Percentiles rank a stretch among this genome's conserved stretches.
phyloP scores from a whole-genome alignment of 2,888 invertebrate species.

The Cantharis rustica region DNA sequence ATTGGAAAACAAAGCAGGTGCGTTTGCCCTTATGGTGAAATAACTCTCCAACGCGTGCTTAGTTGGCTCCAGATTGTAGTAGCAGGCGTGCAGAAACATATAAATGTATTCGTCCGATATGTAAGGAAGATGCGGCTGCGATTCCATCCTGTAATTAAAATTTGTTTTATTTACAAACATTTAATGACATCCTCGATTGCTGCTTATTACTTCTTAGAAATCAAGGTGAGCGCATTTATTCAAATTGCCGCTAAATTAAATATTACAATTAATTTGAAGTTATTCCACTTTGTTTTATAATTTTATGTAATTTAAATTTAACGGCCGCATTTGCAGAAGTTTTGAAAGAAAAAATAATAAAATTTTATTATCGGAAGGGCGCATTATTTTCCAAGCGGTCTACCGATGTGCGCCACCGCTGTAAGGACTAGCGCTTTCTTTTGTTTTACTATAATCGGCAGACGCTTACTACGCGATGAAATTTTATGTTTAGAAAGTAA shows the following conservation, averaged over 20 bases:
- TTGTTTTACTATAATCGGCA: not conserved
- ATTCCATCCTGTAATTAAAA: conserved; percentile 61
- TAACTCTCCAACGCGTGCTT: conserved; percentile 58
- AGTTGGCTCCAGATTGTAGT: conserved; percentile 56
- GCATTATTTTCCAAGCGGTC: too few species aligned
- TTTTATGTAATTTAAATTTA: too few species aligned
- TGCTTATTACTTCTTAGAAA: not conserved
- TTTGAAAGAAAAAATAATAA: too few species aligned
- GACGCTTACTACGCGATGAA: not conserved
- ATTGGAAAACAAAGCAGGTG: conserved; percentile 64
- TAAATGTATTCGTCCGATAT: conserved; percentile 67
- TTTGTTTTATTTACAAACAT: not conserved
- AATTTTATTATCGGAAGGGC: too few species aligned
- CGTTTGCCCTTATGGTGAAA: conserved; percentile 63
- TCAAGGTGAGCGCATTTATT: not conserved
- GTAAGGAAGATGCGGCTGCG: conserved; percentile 64
- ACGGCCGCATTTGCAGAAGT: too few species aligned
- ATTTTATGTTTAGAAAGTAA: not conserved
- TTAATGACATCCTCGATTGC: not conserved
- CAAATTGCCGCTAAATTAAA: not conserved
- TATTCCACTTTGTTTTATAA: not conserved
- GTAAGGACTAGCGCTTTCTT: too few species aligned
- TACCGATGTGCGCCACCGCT: too few species aligned
- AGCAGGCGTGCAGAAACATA: conserved; percentile 67
- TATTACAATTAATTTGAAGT: not conserved